A percentile compares a stretch with the other conserved stretches of the same genome.
phyloP scores from a whole-genome alignment of 2,113 vertebrate species.

The Brienomyrus longianalis region DNA sequence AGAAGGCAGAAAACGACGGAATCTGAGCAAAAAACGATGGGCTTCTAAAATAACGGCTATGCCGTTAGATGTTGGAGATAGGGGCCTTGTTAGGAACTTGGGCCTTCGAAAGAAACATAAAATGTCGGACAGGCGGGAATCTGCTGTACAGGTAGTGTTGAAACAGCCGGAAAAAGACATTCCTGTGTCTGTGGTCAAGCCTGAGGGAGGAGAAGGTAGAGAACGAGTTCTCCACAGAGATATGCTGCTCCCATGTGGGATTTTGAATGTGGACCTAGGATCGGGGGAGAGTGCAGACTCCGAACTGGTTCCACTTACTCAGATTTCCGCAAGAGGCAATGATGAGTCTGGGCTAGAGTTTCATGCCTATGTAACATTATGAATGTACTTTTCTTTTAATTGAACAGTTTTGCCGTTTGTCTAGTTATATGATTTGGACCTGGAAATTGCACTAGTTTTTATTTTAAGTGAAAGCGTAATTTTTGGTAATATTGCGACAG shows the following conservation, averaged over 20 bases:
- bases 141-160: slow-evolving; percentile 11
- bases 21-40: slow-evolving; percentile 24
- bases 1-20: slow-evolving; percentile 16
- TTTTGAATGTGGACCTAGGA: slow-evolving; percentile 10
- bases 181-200: slow-evolving; percentile 16
- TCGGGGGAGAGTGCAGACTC: not conserved
- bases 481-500: no score
- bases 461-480: no score
- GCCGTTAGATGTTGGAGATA: slow-evolving; percentile 4
- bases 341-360: not conserved
- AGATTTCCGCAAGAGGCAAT: not conserved
- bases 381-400: no score
- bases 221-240: slow-evolving; percentile 17
- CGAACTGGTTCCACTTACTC: not conserved
- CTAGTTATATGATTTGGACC: no score
- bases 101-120: slow-evolving; percentile 21
- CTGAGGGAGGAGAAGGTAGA: slow-evolving; percentile 21
- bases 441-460: no score
- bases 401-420: no score
- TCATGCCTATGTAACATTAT: no score
- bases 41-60: slow-evolving; percentile 14
- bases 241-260: slow-evolving; percentile 24
- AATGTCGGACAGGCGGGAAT: slow-evolving; percentile 26
- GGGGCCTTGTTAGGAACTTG: not conserved
- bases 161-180: slow-evolving; percentile 16